Conservation (phyloP, 2,113 vertebrate species). For the Nyctereutes procyonoides region DNA sequence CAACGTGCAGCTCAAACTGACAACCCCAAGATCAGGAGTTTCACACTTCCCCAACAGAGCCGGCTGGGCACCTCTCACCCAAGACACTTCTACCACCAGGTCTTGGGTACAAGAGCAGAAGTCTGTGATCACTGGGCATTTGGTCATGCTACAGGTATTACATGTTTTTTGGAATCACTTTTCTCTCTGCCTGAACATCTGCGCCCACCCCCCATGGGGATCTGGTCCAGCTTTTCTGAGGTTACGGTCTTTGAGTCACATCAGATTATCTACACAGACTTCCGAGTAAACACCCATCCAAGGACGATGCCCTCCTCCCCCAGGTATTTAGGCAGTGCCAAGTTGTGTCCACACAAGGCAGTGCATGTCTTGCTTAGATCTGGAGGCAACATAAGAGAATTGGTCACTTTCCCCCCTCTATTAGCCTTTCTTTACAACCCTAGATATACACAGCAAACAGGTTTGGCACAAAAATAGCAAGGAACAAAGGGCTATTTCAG, state of each 20-base stretch:
- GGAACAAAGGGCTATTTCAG: constrained; percentile 66
- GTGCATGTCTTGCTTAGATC: not conserved
- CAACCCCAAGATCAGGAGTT: not conserved
- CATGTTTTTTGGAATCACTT: not conserved
- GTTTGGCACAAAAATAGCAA: constrained; percentile 35
- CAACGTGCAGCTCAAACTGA: not conserved
- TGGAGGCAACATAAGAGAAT: not conserved
- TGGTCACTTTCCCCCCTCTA: not conserved
- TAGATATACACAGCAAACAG: constrained; percentile 51
- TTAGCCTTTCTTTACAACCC: constrained; percentile 33
- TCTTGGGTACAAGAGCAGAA: not conserved
- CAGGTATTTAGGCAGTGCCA: fast-evolving
- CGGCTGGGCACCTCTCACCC: not conserved
- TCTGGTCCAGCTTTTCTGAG: not conserved
- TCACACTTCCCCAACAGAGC: fast-evolving
- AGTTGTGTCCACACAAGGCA: not conserved
- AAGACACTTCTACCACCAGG: not conserved
- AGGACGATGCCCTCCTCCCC: not conserved
- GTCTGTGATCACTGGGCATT: not conserved
- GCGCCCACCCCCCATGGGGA: not conserved
- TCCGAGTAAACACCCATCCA: not conserved
- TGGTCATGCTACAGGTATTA: not conserved
- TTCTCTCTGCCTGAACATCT: not conserved
- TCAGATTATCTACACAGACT: not conserved
- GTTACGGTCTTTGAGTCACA: not conserved